Evolutionary conservation across 2,113 vertebrate genomes (phyloP).

Genomic region (Thermophis baileyi): DNA sequence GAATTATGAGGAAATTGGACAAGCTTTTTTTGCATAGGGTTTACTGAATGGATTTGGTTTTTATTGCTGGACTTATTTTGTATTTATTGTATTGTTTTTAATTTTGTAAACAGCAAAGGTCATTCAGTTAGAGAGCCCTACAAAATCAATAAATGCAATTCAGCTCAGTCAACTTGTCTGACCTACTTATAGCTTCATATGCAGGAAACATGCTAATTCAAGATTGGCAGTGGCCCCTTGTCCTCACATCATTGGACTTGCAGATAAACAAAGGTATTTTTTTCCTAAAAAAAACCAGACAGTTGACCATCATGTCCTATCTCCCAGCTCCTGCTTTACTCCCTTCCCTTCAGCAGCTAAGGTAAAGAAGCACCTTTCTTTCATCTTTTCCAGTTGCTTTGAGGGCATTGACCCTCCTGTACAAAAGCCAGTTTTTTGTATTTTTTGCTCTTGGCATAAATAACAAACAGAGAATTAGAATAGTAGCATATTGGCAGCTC

Average conservation of each 20-base stretch:
- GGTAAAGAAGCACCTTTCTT: not conserved
- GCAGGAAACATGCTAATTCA: not conserved
- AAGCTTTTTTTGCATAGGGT: not conserved
- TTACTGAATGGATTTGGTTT: not conserved
- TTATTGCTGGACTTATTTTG: not conserved
- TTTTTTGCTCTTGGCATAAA: not conserved
- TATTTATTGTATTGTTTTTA: not conserved
- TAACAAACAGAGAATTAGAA: not conserved
- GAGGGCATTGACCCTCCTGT: not conserved
- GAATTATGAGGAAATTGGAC: not conserved
- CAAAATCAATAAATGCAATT: not conserved
- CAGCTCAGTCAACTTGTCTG: not conserved
- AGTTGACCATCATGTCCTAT: not conserved
- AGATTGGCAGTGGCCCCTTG: not conserved
- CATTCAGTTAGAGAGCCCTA: not conserved
- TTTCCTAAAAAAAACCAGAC: not conserved
- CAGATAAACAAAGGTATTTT: not conserved
- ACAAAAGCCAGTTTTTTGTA: not conserved
- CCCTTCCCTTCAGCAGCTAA: not conserved
- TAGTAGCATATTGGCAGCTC: not conserved
- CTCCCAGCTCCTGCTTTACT: not conserved
- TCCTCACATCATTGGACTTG: not conserved
- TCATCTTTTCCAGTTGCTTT: not conserved
- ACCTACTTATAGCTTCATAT: not conserved
- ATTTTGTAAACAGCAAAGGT: not conserved